Base-by-base conservation (phyloP, 2,113 vertebrate genomes). In the Scatophagus argus region DNA sequence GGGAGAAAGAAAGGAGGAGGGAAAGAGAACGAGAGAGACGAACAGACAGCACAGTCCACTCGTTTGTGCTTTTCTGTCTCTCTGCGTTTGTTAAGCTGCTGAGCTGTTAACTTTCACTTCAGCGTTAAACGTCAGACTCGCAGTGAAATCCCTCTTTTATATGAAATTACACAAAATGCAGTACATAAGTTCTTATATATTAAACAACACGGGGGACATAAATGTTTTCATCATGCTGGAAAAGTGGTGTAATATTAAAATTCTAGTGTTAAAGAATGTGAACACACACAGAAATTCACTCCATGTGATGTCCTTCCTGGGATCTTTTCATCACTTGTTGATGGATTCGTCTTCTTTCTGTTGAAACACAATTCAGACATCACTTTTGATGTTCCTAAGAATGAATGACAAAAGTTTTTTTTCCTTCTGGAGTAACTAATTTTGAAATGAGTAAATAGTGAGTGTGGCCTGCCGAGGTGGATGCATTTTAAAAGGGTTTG, bases 1-100 rank as follows among this genome's bases (percentile, higher is more conserved):
- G 59, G 44, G 32, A 11, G 66, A n/a, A n/a, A 59, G 21, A 25
- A 12, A 29, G 13, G 51, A 52, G 25, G 27, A 19, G 27, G 5
- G 14, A 38, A 12, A 49, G 8, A 44, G 32, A 38, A 52, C 8
- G 23, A 38, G 43, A 56, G 25, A 19, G 21, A 62, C n/a, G 11
- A 46, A 80, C 31, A 62, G 60, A 77, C 23, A 71, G 19, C 76
- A 82, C 62, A 80, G 38, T 75, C 72, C n/a, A 13, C 64, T 25
- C 71, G 46, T 81, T 72, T 81, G 49, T 72, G 60, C 52, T 75
- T 60, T 31, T 60, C 55, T 52, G 16, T 78, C 65, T 62, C 41
- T 59, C 65, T 55, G 64, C 56, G 13, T 69, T 38, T 56, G 55
- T 27, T 52, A 74, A 80, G 25, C n/a, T n/a, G n/a, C n/a, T 38